Percentiles rank a stretch among this genome's conserved stretches.
Evolutionary conservation across 2,797 vertebrate species (phyloP).

Genomic region (Huso huso): DNA sequence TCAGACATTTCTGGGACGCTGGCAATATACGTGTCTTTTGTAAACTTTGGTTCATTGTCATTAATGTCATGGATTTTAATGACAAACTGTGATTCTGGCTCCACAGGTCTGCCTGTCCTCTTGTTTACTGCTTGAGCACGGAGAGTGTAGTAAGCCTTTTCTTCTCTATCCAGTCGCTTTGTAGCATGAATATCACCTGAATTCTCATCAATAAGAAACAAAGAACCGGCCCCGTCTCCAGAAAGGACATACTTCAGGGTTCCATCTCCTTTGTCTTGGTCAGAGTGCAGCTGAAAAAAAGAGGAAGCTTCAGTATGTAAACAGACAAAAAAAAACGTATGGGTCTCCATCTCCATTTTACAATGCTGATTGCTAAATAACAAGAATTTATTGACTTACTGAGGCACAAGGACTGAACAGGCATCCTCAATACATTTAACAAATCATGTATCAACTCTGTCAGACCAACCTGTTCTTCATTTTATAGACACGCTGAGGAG

Average conservation of each 20-base stretch:
- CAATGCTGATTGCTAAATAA: too few relatives aligned
- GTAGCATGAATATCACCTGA: constrained; percentile 95
- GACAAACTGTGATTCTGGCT: constrained; percentile 89
- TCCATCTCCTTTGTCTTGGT: constrained; percentile 80
- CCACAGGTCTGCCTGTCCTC: constrained; percentile 76
- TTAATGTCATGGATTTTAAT: constrained; percentile 98
- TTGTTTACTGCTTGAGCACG: constrained; percentile 86
- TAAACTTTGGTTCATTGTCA: constrained; percentile 89
- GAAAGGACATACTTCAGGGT: constrained; percentile 81
- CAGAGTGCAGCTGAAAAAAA: constrained; percentile 80
- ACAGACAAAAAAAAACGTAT: neutral
- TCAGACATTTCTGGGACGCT: constrained; percentile 87
- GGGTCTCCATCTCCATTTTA: too few relatives aligned
- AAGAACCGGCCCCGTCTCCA: constrained; percentile 83
- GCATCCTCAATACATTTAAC: too few relatives aligned
- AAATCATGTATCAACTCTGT: too few relatives aligned
- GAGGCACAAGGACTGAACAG: too few relatives aligned
- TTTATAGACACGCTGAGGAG: too few relatives aligned
- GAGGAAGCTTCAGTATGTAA: constrained; percentile 8
- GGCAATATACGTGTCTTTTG: constrained; percentile 75
- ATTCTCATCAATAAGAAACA: constrained; percentile 89
- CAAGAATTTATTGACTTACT: too few relatives aligned
- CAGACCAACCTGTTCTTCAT: too few relatives aligned
- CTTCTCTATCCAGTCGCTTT: constrained; percentile 87
- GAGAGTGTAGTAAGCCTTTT: constrained; percentile 85